These are phyloP conservation scores for Rhabdomys pumilio DNA, from an alignment of 2,797 vertebrate genomes.

Conservation along the genomic window DNA sequence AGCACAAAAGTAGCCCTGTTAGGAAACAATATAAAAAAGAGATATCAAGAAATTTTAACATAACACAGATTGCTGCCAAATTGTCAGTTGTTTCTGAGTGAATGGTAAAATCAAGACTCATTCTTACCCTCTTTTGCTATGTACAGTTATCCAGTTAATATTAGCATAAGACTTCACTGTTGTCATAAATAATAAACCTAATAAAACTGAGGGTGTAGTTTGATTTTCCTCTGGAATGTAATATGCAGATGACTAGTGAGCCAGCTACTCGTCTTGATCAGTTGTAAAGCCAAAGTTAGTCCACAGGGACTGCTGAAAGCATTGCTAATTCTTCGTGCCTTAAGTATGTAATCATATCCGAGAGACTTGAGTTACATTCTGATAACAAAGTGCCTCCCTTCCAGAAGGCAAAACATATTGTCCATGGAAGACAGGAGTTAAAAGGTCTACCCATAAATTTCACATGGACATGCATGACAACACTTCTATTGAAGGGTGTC, in stretches of 20 bases:
- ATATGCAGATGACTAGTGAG: conserved; percentile 72
- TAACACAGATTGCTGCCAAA: conserved; percentile 71
- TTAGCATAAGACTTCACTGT: conserved; percentile 52
- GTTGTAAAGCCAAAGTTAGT: conserved; percentile 61
- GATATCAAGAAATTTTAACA: conserved; percentile 77
- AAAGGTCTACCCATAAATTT: conserved; percentile 63
- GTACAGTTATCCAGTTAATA: conserved; percentile 76
- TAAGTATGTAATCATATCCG: conserved; percentile 83
- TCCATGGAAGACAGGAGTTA: conserved; percentile 72
- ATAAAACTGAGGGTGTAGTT: background rate
- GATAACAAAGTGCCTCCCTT: conserved; percentile 81
- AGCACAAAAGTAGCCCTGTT: background rate
- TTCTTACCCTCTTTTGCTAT: conserved; percentile 16
- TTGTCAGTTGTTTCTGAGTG: conserved; percentile 76
- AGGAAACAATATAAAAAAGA: conserved; percentile 44
- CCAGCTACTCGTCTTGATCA: conserved; percentile 75
- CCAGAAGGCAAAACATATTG: conserved; percentile 63
- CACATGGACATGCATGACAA: background rate
- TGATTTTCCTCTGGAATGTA: conserved; percentile 74
- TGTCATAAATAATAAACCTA: conserved; percentile 70
- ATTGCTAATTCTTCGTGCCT: conserved; percentile 86
- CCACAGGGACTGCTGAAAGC: conserved; percentile 83
- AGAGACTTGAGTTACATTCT: conserved; percentile 83
- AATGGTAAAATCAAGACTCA: background rate
- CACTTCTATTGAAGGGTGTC: conserved; percentile 50